These are phyloP conservation scores for Cirrhinus mrigala DNA, from an alignment of 2,797 vertebrate species.

Conservation along the genomic window DNA sequence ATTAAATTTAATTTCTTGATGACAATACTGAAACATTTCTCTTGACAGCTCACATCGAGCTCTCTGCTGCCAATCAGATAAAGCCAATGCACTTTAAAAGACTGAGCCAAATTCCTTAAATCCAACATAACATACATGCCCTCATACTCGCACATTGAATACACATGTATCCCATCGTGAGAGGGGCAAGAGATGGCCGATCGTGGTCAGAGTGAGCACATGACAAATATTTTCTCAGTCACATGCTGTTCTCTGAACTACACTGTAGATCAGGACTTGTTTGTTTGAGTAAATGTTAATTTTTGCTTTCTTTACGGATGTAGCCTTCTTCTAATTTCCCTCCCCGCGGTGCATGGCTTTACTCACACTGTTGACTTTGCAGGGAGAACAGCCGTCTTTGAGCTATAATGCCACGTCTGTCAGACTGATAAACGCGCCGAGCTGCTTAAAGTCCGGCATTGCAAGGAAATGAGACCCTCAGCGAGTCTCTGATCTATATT, in stretches of 20 bases:
- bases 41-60: background rate
- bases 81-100: slow-evolving; percentile 12
- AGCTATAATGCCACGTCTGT: slow-evolving; percentile 55
- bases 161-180: slow-evolving; percentile 57
- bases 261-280: slow-evolving; percentile 47
- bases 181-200: slow-evolving; percentile 51
- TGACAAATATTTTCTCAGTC: slow-evolving; percentile 69
- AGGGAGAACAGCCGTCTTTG: slow-evolving; percentile 12
- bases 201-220: slow-evolving; percentile 57
- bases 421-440: slow-evolving; percentile 49
- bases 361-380: slow-evolving; percentile 60
- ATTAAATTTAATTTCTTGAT: background rate
- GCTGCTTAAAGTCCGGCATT: slow-evolving; percentile 49
- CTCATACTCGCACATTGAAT: slow-evolving; percentile 47
- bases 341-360: slow-evolving; percentile 62
- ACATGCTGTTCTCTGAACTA: slow-evolving; percentile 65
- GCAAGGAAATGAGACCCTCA: slow-evolving; percentile 47
- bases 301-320: slow-evolving; percentile 67
- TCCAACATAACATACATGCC: slow-evolving; percentile 49
- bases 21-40: slow-evolving; percentile 18
- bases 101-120: slow-evolving; percentile 60
- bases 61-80: slow-evolving; percentile 34
- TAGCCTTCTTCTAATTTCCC: slow-evolving; percentile 60
- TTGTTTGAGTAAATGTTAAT: slow-evolving; percentile 70
- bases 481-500: slow-evolving; percentile 55